phyloP scores from a whole-genome alignment of 1,140 invertebrate species.

The Ceratina australensis region DNA sequence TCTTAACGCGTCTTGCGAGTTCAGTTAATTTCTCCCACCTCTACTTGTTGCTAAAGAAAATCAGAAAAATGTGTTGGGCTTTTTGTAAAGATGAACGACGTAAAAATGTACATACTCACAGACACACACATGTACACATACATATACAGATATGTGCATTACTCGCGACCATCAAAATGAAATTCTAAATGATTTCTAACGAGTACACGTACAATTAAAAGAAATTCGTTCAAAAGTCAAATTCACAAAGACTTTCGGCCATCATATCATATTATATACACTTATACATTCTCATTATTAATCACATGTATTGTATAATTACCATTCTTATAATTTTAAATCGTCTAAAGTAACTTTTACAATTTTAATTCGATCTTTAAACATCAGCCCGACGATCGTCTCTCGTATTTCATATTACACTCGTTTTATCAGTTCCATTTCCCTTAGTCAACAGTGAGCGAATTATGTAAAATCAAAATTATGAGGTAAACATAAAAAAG shows the following conservation, averaged over 20 bases:
- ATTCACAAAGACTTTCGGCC: conserved; percentile 23
- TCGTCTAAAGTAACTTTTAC: conserved; percentile 41
- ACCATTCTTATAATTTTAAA: conserved; percentile 55
- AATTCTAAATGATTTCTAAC: conserved; percentile 32
- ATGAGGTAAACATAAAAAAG: conserved; percentile 64
- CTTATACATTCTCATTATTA: conserved; percentile 60
- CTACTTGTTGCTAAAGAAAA: conserved; percentile 25
- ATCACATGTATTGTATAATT: conserved; percentile 46
- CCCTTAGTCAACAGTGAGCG: conserved; percentile 69
- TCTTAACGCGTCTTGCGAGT: conserved; percentile 60
- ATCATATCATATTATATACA: conserved; percentile 46
- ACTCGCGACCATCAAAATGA: conserved; percentile 20
- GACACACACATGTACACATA: conserved; percentile 16
- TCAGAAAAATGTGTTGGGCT: conserved; percentile 27
- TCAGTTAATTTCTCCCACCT: conserved; percentile 45
- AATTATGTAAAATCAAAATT: conserved; percentile 70
- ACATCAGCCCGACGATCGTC: conserved; percentile 52
- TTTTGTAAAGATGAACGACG: conserved; percentile 23
- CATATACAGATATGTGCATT: conserved; percentile 1
- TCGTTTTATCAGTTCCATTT: conserved; percentile 73
- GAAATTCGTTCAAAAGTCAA: conserved; percentile 12
- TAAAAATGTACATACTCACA: conserved; percentile 30
- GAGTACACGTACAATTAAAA: conserved; percentile 28
- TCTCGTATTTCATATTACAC: conserved; percentile 66
- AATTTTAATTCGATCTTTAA: conserved; percentile 43